A percentile compares a stretch with the other conserved stretches of the same genome.
Evolutionary conservation across 2,113 vertebrate genomes (phyloP).

Genomic region (Dromaius novaehollandiae): DNA sequence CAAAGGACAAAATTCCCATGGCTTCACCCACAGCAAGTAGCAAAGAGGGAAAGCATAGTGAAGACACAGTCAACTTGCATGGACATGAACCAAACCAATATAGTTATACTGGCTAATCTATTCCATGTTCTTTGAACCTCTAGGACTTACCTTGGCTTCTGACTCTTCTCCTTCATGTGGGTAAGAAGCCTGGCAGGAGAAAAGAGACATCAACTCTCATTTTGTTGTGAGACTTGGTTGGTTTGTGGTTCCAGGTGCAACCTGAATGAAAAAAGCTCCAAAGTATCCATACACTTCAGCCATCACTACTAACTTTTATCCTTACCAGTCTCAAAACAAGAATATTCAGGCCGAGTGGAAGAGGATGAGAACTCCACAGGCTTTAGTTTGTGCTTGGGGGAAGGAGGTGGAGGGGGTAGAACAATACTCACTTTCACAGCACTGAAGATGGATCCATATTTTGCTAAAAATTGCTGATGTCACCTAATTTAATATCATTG

Average conservation of each 20-base stretch:
- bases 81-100: not conserved
- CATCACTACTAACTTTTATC: not conserved
- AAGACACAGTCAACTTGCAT: not conserved
- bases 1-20: not conserved
- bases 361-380: not conserved
- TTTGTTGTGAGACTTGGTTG: not conserved
- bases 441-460: not conserved
- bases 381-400: not conserved
- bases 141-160: not conserved
- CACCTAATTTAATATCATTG: constrained; percentile 25
- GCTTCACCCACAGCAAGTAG: not conserved
- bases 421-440: not conserved
- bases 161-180: not conserved
- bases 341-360: not conserved
- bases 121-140: not conserved
- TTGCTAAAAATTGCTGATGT: not conserved
- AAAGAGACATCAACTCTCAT: not conserved
- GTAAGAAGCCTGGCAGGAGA: not conserved
- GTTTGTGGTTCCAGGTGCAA: not conserved
- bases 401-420: not conserved
- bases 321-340: not conserved
- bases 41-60: not conserved
- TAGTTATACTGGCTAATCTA: not conserved
- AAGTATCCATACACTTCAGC: not conserved
- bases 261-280: not conserved